Conservation (phyloP, 2,797 vertebrate species). For the Aphelocoma californica region DNA sequence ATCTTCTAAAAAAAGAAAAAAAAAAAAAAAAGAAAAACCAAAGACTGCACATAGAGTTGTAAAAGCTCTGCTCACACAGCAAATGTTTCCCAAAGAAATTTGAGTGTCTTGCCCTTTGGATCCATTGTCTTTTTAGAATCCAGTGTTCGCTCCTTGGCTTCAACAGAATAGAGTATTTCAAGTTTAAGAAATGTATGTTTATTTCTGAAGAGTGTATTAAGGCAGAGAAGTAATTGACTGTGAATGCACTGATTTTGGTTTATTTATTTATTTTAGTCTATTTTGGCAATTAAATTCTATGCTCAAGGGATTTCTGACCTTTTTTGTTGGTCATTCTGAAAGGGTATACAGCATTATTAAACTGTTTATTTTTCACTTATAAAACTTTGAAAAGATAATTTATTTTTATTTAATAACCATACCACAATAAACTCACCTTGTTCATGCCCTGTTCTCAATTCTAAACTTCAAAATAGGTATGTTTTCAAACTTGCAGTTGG, state of each 20-base stretch:
- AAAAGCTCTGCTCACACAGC: background rate
- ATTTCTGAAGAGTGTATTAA: background rate
- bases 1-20: conserved; percentile 11
- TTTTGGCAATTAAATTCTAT: background rate
- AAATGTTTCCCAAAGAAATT: background rate
- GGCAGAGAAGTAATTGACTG: background rate
- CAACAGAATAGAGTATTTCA: background rate
- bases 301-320: background rate
- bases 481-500: background rate
- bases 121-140: background rate
- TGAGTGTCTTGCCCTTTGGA: background rate
- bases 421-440: background rate
- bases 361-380: background rate
- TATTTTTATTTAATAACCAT: background rate
- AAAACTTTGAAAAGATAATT: background rate
- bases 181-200: background rate
- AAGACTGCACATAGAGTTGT: background rate
- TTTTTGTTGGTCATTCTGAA: background rate
- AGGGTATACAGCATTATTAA: background rate
- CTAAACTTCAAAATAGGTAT: background rate
- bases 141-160: background rate
- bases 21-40: background rate
- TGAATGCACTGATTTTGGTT: background rate
- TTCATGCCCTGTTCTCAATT: background rate
- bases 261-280: background rate